Conservation (phyloP, 64 coral and sea anemone genomes). For the Trachythela sp. region DNA sequence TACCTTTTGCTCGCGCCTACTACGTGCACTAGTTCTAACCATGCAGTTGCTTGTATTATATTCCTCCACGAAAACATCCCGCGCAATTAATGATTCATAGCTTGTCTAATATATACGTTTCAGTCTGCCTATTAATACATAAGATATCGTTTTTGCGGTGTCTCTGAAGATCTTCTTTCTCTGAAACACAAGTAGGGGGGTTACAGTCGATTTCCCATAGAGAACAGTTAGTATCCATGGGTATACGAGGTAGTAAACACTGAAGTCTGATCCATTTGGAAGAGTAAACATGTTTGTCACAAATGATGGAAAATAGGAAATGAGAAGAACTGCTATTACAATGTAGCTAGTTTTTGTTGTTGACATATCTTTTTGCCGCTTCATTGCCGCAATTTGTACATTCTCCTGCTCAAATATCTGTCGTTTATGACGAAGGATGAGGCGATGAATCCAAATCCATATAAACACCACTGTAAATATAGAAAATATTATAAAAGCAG, state of each 20-base stretch:
- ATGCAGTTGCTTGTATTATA: too few relatives aligned
- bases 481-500: background rate
- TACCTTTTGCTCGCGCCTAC: too few relatives aligned
- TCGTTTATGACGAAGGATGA: background rate
- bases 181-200: background rate
- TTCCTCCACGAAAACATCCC: too few relatives aligned
- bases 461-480: background rate
- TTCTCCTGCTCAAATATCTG: background rate
- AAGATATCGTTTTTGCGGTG: background rate
- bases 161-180: slow-evolving; percentile 1
- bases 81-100: too few relatives aligned
- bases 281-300: background rate
- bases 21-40: too few relatives aligned
- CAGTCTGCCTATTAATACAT: background rate
- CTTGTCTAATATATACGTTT: background rate
- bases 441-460: slow-evolving; percentile 4
- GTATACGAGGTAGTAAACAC: background rate
- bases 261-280: background rate
- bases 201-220: background rate
- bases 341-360: background rate
- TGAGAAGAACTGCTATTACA: background rate
- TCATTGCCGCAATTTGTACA: background rate
- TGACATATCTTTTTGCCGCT: background rate
- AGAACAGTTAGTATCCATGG: background rate
- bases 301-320: background rate